These are phyloP conservation scores for Nibea albiflora DNA, from an alignment of 2,113 vertebrate genomes.

Conservation along the genomic window DNA sequence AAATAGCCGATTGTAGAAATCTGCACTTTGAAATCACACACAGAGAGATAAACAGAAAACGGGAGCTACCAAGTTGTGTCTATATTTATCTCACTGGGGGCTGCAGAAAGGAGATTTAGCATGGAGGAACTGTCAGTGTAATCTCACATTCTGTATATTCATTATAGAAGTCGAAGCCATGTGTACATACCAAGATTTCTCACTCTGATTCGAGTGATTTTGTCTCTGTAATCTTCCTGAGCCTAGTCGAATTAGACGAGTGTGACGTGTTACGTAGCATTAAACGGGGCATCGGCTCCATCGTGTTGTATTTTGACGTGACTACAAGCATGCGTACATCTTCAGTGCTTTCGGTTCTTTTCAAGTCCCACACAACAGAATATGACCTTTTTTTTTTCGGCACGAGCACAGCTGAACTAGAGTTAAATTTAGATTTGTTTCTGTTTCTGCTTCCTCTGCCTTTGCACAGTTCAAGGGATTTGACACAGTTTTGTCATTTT, in stretches of 20 bases:
- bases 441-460: background rate
- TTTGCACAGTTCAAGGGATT: background rate
- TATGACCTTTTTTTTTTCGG: background rate
- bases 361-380: conserved; percentile 8
- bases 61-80: conserved; percentile 55
- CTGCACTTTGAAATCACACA: conserved; percentile 43
- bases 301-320: conserved; percentile 5
- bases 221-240: background rate
- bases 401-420: background rate
- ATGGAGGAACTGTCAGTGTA: conserved; percentile 52
- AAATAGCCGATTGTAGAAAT: conserved; percentile 35
- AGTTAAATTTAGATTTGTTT: conserved; percentile 30
- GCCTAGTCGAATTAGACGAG: background rate
- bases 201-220: background rate
- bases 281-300: background rate
- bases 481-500: background rate
- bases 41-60: conserved; percentile 28
- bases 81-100: conserved; percentile 73
- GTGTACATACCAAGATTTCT: background rate
- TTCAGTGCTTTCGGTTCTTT: background rate
- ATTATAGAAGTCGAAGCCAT: conserved; percentile 13
- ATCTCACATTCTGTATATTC: conserved; percentile 46
- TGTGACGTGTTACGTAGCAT: background rate
- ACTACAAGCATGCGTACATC: background rate
- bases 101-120: conserved; percentile 67